These are phyloP conservation scores for Saiga tatarica DNA, from an alignment of 2,113 vertebrate species.

Conservation along the genomic window DNA sequence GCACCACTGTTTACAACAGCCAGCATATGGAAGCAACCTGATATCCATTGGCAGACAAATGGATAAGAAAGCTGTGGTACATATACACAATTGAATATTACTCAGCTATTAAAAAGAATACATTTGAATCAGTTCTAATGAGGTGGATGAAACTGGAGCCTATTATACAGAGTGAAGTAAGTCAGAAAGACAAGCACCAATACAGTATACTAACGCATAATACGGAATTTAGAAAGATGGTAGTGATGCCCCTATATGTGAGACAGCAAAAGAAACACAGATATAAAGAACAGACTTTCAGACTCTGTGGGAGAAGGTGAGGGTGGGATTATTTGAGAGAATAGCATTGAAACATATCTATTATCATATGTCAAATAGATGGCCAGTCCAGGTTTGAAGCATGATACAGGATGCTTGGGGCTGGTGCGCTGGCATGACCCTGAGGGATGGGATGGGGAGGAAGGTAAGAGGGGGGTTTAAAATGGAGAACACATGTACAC, in stretches of 20 bases:
- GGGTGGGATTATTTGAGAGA: neutral
- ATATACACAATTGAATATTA: neutral
- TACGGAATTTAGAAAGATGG: neutral
- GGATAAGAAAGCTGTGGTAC: neutral
- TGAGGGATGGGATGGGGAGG: neutral
- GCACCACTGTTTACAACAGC: neutral
- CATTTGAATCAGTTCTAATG: neutral
- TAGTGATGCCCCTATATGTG: neutral
- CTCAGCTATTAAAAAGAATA: neutral
- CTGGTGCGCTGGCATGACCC: neutral
- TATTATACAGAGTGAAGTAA: neutral
- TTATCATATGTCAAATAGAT: neutral
- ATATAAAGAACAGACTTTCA: neutral
- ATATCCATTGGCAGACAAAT: neutral
- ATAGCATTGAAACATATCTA: neutral
- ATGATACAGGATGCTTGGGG: neutral
- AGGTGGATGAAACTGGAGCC: neutral
- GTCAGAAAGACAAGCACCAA: neutral
- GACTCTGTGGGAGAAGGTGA: neutral
- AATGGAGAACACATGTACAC: neutral
- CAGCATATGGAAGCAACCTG: neutral
- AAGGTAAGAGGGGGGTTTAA: neutral
- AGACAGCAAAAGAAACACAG: neutral
- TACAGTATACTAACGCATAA: neutral
- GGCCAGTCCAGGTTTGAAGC: neutral